Evolutionary conservation across 2,797 vertebrate species (phyloP), one percentile per base, ranked within the genome.

Genomic region (Etheostoma nigrum): DNA sequence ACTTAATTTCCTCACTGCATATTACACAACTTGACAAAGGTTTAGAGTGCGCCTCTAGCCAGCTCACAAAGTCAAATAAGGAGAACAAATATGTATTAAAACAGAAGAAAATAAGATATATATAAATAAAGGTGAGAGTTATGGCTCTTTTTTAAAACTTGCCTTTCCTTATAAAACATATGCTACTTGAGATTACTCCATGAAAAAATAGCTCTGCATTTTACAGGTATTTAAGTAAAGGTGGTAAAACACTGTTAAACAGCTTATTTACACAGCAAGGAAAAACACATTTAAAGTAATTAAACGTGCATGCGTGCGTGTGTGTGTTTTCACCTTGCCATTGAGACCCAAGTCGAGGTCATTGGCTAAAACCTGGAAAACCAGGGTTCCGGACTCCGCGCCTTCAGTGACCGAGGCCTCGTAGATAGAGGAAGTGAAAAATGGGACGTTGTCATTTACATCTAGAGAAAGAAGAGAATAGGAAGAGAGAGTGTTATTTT

Each of bases 371-470:
- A 97, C 96, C 61, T 97, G 96, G 73, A 96, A 76, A 53, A 97
- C 95, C 81, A 95, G 88, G 16, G 96, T 96, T 58, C 96, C 96
- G 4, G 95, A 83, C 67, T 88, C 94, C 9, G 93, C 95, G 70
- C 96, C 96, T 85, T 98, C 97, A 2, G 93, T 95, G 75, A 98
- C 95, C 0, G 95, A 96, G 5, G 96, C 95, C 86, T 98, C 97
- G 23, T 98, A 98, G 90, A 97, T 95, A 66, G 97, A 96, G 4
- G 97, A 97, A 51, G 96, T 97, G 91, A 98, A 98, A 92, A 97
- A 97, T 0, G 97, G 97, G 54, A 97, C 96, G 15, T 98, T 98
- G 92, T 97, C 97, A 25, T 97, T 98, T 55, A 98, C 97, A 88
- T 97, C 97, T 98, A 86, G 47, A 80, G 83, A 67, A 30, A 25